phyloP scores from a whole-genome alignment of 1,140 invertebrate species.

The Eupristina koningsbergeri region DNA sequence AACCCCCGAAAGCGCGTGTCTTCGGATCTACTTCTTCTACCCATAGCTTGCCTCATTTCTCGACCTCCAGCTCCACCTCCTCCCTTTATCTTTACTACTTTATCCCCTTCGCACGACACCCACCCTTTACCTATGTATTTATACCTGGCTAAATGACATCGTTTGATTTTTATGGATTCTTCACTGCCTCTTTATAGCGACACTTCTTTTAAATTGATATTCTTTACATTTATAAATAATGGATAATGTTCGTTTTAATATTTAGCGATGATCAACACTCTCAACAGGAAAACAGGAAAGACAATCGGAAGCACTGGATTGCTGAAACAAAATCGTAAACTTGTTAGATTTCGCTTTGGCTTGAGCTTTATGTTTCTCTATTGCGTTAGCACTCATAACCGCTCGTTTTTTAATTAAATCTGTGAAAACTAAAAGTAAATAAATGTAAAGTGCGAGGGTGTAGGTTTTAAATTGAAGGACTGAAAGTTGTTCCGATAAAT shows the following conservation, averaged over 20 bases:
- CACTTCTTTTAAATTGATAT: neutral
- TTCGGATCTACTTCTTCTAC: neutral
- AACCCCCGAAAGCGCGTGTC: neutral
- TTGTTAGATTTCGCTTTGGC: too few relatives aligned
- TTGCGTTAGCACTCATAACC: too few relatives aligned
- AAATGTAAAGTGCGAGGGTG: neutral
- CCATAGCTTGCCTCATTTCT: neutral
- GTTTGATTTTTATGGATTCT: neutral
- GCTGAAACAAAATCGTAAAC: too few relatives aligned
- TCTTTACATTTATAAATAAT: too few relatives aligned
- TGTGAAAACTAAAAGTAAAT: neutral
- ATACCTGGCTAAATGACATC: neutral
- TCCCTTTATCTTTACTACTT: neutral
- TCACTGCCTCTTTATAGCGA: neutral
- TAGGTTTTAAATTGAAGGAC: neutral
- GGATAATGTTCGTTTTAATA: too few relatives aligned
- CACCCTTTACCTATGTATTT: neutral
- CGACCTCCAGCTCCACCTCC: neutral
- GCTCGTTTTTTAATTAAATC: neutral
- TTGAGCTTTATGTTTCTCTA: too few relatives aligned
- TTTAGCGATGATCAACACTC: too few relatives aligned
- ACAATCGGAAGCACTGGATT: too few relatives aligned
- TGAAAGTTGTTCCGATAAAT: neutral
- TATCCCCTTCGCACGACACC: too few relatives aligned
- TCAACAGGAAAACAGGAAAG: too few relatives aligned